These are phyloP conservation scores for Chlorodrepanis virens DNA, from an alignment of 2,113 vertebrate species.

Conservation along the genomic window DNA sequence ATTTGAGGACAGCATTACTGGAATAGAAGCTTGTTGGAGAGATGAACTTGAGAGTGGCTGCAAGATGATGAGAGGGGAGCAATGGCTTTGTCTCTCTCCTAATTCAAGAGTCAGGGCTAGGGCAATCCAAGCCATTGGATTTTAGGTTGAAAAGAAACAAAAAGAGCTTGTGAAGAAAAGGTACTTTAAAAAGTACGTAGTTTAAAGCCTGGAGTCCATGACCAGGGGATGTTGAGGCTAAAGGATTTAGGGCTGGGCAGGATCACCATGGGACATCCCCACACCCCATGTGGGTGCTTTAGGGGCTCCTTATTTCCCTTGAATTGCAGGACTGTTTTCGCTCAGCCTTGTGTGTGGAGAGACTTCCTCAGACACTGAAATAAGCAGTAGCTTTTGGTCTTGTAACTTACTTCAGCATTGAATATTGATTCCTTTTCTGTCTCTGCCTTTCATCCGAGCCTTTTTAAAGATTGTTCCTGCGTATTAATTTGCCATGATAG, in stretches of 20 bases:
- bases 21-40: neutral
- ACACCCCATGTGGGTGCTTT: neutral
- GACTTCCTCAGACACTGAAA: neutral
- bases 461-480: neutral
- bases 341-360: neutral
- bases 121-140: neutral
- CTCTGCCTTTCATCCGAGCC: neutral
- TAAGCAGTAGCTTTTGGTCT: neutral
- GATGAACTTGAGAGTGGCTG: neutral
- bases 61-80: neutral
- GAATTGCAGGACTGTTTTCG: neutral
- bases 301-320: neutral
- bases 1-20: neutral
- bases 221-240: neutral
- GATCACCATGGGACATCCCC: neutral
- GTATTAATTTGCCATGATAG: neutral
- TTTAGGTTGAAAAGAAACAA: neutral
- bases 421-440: neutral
- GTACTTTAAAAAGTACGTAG: fast-evolving
- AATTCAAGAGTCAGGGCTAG: neutral
- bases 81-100: neutral
- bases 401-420: neutral
- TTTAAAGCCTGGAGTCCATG: neutral
- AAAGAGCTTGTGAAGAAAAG: neutral
- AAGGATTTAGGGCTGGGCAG: neutral